phyloP scores from a whole-genome alignment of 2,113 vertebrate species.

The Gorsachius goisagi region DNA sequence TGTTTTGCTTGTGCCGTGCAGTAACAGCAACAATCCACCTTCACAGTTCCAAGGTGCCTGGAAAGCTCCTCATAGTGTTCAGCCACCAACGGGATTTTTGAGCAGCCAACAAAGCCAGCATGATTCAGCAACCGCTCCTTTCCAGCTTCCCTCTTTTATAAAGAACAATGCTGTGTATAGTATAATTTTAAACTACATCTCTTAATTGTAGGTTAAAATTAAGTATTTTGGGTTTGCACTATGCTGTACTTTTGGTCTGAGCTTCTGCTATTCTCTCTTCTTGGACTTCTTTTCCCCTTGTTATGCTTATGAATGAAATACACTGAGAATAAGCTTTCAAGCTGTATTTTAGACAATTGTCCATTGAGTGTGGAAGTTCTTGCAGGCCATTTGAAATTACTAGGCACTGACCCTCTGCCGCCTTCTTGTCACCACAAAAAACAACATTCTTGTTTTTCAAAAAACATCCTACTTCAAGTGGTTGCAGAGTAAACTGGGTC shows the following conservation, averaged over 20 bases:
- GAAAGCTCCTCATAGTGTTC: rapidly evolving
- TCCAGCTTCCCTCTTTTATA: not conserved
- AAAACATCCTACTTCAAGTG: not conserved
- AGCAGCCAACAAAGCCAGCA: not conserved
- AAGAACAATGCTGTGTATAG: not conserved
- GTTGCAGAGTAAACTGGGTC: not conserved
- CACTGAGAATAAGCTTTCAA: not conserved
- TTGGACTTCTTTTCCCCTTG: not conserved
- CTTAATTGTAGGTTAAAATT: not conserved
- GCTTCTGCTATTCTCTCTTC: not conserved
- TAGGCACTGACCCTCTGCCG: not conserved
- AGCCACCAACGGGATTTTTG: not conserved
- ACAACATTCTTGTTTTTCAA: not conserved
- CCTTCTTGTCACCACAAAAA: not conserved
- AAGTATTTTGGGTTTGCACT: not conserved
- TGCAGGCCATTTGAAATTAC: not conserved
- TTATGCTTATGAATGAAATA: not conserved
- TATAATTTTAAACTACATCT: not conserved
- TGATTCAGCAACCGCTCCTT: not conserved
- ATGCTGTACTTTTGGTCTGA: not conserved
- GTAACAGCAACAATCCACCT: not conserved
- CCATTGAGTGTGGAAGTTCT: not conserved
- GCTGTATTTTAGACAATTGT: not conserved
- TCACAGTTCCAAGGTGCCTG: not conserved
- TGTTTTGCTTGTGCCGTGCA: not conserved